Evolutionary conservation across 2,888 invertebrate genomes (phyloP).

Genomic region (Lasioglossum marginatum): DNA sequence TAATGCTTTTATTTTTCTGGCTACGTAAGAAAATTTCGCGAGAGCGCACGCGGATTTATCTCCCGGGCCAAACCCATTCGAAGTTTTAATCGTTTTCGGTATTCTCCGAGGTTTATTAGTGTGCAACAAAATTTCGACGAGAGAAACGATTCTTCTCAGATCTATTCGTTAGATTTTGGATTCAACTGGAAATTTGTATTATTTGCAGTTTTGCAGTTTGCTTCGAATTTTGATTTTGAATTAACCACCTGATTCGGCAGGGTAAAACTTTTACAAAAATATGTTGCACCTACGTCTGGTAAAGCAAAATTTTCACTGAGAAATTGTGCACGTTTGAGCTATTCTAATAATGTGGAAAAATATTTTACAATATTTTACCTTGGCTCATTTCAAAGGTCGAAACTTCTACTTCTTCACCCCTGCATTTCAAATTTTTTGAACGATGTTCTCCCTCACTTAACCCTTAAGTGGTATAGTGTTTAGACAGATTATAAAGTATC

Average conservation of each 20-base stretch:
- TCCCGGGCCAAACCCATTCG: background rate
- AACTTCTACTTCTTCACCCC: background rate
- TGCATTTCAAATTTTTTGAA: background rate
- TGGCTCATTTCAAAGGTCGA: background rate
- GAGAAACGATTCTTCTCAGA: background rate
- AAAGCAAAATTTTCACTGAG: too few relatives aligned
- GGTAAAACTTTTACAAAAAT: too few relatives aligned
- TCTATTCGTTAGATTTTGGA: too few relatives aligned
- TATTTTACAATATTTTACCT: background rate
- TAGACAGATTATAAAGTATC: too few relatives aligned
- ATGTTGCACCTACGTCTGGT: too few relatives aligned
- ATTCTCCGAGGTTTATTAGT: background rate
- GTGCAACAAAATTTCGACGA: background rate
- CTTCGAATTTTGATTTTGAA: too few relatives aligned
- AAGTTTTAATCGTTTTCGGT: background rate
- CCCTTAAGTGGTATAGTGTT: too few relatives aligned
- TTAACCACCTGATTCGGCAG: too few relatives aligned
- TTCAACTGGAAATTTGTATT: too few relatives aligned
- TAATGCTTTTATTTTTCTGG: background rate
- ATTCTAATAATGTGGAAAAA: too few relatives aligned
- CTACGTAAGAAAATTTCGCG: background rate
- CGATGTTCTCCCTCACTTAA: background rate
- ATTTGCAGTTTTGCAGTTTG: too few relatives aligned
- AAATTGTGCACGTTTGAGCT: too few relatives aligned
- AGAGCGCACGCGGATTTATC: background rate